These are phyloP conservation scores for Rhodeus uyekii DNA, from an alignment of 2,797 vertebrate species.

Conservation along the genomic window DNA sequence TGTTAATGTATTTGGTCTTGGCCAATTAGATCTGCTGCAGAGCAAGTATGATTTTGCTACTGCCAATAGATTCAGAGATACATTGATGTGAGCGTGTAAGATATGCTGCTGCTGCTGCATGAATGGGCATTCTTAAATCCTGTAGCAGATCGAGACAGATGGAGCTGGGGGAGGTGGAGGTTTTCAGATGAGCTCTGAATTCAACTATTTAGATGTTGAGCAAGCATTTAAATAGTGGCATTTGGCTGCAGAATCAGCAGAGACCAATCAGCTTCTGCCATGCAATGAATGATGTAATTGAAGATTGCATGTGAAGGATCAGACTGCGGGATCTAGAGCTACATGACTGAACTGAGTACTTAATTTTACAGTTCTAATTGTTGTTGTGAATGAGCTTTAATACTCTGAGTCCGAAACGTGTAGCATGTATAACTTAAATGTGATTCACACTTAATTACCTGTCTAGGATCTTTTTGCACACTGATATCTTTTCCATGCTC, in stretches of 20 bases:
- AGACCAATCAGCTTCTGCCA: background rate
- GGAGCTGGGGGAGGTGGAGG: background rate
- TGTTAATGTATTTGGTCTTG: background rate
- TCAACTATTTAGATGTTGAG: background rate
- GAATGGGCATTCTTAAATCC: background rate
- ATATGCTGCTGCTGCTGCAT: background rate
- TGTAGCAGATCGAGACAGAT: background rate
- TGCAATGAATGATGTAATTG: background rate
- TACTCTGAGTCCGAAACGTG: background rate
- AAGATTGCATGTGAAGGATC: background rate
- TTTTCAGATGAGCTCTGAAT: background rate
- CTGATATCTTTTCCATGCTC: background rate
- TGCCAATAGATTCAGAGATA: background rate
- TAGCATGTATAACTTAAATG: background rate
- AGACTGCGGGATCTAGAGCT: background rate
- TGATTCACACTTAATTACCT: background rate
- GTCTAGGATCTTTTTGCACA: constrained; percentile 2
- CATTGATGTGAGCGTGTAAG: background rate
- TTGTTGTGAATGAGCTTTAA: background rate
- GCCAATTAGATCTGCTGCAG: background rate
- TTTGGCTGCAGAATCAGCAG: background rate
- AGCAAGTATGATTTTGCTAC: background rate
- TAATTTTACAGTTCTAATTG: background rate
- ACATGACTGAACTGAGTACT: background rate
- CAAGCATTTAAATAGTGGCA: background rate